These are phyloP conservation scores for Sandelia bainsii DNA, from an alignment of 2,797 vertebrate genomes.

Conservation along the genomic window DNA sequence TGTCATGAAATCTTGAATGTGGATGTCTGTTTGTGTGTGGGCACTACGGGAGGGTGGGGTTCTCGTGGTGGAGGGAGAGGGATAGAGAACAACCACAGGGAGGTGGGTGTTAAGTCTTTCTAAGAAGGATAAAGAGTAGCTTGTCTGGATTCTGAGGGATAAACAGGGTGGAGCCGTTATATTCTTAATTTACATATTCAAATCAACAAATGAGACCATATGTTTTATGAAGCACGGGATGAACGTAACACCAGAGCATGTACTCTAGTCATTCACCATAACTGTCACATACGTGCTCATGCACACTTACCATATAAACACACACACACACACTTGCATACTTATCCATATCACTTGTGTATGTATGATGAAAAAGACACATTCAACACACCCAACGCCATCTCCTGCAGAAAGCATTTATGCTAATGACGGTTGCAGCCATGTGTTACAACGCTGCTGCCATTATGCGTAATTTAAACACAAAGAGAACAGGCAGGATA, in stretches of 20 bases:
- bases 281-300: conserved; percentile 40
- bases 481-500: conserved; percentile 55
- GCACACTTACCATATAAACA: conserved; percentile 24
- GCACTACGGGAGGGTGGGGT: conserved; percentile 2
- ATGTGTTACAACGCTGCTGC: conserved; percentile 67
- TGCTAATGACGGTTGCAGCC: conserved; percentile 79
- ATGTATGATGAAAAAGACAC: conserved; percentile 46
- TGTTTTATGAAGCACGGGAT: conserved; percentile 66
- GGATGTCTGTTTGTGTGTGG: neutral
- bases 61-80: neutral
- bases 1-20: conserved; percentile 1
- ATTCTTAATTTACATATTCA: conserved; percentile 76
- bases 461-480: conserved; percentile 83
- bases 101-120: conserved; percentile 21
- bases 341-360: conserved; percentile 53
- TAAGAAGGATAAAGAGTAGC: conserved; percentile 34
- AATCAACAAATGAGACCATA: conserved; percentile 73
- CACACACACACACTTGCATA: conserved; percentile 26
- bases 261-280: conserved; percentile 37
- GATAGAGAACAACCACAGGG: conserved; percentile 19
- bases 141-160: conserved; percentile 54
- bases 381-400: conserved; percentile 24
- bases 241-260: conserved; percentile 49
- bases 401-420: conserved; percentile 80
- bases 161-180: conserved; percentile 19